Evolutionary conservation across 2,797 vertebrate genomes (phyloP), one percentile per base, ranked within the genome.

Genomic region (Antrozous pallidus): DNA sequence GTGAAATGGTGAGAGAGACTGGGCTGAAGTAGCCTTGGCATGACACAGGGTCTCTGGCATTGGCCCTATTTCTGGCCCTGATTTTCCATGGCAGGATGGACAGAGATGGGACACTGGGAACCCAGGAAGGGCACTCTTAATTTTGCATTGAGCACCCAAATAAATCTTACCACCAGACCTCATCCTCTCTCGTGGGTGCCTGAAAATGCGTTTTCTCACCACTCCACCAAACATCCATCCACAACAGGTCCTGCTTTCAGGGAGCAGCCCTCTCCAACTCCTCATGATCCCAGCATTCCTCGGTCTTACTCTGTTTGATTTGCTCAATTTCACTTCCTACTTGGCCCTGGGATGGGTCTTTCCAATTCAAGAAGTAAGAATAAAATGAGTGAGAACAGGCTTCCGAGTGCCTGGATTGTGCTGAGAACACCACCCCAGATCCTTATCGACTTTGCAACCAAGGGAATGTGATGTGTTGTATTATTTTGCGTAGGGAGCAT

Each of bases 351-450:
- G 31, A 38, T 75, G 36, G 8, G 22, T 65, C 61, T 91, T 91
- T 83, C 61, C 47, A 93, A 54, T 26, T 36, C 6, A 38, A 75
- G 17, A 33, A 45, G 17, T 74, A 73, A 75, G 47, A 33, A 71
- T 17, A 38, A 67, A 73, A 18, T 85, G 49, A 94, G 65, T 10
- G 56, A 87, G 6, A 11, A 84, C 67, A 90, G 78, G 11, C 8
- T 65, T 70, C 54, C 12, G 22, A 79, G 56, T 11, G 38, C 12
- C 45, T 20, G 7, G 42, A n/a, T n/a, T 56, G 20, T 7, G 3
- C 1, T 5, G 13, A 49, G 4, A 91, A 24, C 18, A 82, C 13
- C 33, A 31, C 10, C 31, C 7, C 31, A 73, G 63, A 56, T 10
- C 22, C 40, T 16, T 31, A 36, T 42, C 0, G 63, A 49, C 40